Conservation (phyloP, 2,113 vertebrate species). For the Pristiophorus japonicus region DNA sequence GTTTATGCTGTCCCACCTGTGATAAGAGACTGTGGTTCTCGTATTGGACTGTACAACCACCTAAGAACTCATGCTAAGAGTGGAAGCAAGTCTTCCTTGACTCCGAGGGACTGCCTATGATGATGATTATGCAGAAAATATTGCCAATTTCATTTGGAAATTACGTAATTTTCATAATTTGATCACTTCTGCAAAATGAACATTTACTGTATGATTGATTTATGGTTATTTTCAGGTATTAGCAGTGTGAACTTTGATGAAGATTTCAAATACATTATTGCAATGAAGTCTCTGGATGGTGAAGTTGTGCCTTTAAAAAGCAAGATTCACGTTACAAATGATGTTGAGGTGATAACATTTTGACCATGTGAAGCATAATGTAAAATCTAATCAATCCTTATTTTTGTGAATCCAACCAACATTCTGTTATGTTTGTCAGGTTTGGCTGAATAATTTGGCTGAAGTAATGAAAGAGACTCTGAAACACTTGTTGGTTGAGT, state of each 20-base stretch:
- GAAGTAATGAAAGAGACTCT: conserved; percentile 89
- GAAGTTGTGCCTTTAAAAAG: conserved; percentile 82
- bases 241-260: conserved; percentile 86
- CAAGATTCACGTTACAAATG: conserved; percentile 72
- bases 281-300: conserved; percentile 90
- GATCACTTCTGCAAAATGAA: not conserved
- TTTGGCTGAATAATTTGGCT: conserved; percentile 80
- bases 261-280: conserved; percentile 73
- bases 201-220: not conserved
- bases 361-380: conserved; percentile 22
- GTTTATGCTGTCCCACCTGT: too few relatives aligned
- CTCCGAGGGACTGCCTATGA: too few relatives aligned
- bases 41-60: too few relatives aligned
- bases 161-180: not conserved
- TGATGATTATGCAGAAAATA: too few relatives aligned
- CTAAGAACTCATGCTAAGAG: too few relatives aligned
- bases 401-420: conserved; percentile 39
- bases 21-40: too few relatives aligned
- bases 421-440: conserved; percentile 52
- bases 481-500: conserved; percentile 76
- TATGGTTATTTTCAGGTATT: conserved; percentile 65
- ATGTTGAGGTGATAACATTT: conserved; percentile 77
- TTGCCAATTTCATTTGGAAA: too few relatives aligned
- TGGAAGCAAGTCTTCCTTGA: too few relatives aligned
- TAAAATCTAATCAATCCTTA: conserved; percentile 1